Evolutionary conservation across 2,113 vertebrate genomes (phyloP).

Genomic region (Octodon degus): DNA sequence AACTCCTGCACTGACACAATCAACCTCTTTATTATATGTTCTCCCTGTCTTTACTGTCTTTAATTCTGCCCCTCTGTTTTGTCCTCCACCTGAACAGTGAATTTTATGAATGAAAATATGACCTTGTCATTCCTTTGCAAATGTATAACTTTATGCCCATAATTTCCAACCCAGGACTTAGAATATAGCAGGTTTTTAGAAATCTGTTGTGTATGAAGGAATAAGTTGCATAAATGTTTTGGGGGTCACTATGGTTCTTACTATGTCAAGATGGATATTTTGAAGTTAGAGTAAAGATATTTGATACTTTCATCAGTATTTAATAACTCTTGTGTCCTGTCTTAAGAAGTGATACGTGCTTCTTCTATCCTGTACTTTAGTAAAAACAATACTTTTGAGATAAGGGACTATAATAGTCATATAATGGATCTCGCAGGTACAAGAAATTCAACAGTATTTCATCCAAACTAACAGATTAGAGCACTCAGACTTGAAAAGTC

Average conservation of each 20-base stretch:
- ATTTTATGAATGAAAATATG: constrained; percentile 26
- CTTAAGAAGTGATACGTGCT: background rate
- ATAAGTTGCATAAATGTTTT: background rate
- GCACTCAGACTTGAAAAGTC: background rate
- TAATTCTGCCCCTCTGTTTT: background rate
- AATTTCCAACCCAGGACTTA: background rate
- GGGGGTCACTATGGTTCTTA: background rate
- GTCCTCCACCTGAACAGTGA: background rate
- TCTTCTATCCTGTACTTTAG: background rate
- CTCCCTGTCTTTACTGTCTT: background rate
- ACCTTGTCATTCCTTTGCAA: background rate
- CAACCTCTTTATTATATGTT: background rate
- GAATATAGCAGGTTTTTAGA: background rate
- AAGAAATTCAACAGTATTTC: background rate
- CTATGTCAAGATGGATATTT: background rate
- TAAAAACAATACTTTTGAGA: background rate
- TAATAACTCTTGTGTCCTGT: background rate
- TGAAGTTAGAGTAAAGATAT: background rate
- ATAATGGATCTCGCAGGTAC: background rate
- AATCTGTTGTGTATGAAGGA: background rate
- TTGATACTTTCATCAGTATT: background rate
- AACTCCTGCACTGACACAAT: background rate
- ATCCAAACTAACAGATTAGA: background rate
- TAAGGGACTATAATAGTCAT: background rate
- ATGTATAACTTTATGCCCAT: background rate